Percentiles rank a stretch among this genome's conserved stretches.
Conservation (phyloP, 2,888 invertebrate genomes). For the Andrena marginata region DNA sequence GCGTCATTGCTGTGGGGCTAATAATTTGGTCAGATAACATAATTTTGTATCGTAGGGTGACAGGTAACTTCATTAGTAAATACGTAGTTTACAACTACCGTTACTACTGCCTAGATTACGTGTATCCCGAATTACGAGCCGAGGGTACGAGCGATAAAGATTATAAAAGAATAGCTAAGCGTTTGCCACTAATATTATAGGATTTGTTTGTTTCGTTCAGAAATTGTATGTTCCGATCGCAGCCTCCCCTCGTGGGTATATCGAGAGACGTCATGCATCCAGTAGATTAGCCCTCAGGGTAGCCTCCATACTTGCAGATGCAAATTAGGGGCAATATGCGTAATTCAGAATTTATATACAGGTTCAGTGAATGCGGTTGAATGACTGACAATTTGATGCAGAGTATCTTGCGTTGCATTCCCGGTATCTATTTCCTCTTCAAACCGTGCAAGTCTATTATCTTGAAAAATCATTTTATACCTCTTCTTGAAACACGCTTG, state of each 20-base stretch:
- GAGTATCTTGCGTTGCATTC: not conserved
- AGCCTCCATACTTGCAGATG: conserved; percentile 26
- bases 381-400: conserved; percentile 28
- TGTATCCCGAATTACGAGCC: too few relatives aligned
- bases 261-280: conserved; percentile 36
- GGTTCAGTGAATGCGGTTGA: conserved; percentile 12
- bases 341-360: conserved; percentile 39
- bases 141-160: too few relatives aligned
- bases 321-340: conserved; percentile 22
- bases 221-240: not conserved
- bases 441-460: too few relatives aligned
- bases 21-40: too few relatives aligned
- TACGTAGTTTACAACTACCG: too few relatives aligned
- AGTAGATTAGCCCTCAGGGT: conserved; percentile 34
- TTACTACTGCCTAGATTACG: too few relatives aligned
- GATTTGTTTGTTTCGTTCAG: not conserved
- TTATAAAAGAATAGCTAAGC: too few relatives aligned
- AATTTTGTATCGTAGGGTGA: too few relatives aligned
- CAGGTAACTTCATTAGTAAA: too few relatives aligned
- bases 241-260: conserved; percentile 13
- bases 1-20: too few relatives aligned
- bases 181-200: not conserved
- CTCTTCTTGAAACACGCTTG: too few relatives aligned
- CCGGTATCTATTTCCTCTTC: not conserved
- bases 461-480: too few relatives aligned